Conservation (phyloP, 2,888 invertebrate species). For the Altica lythri region DNA sequence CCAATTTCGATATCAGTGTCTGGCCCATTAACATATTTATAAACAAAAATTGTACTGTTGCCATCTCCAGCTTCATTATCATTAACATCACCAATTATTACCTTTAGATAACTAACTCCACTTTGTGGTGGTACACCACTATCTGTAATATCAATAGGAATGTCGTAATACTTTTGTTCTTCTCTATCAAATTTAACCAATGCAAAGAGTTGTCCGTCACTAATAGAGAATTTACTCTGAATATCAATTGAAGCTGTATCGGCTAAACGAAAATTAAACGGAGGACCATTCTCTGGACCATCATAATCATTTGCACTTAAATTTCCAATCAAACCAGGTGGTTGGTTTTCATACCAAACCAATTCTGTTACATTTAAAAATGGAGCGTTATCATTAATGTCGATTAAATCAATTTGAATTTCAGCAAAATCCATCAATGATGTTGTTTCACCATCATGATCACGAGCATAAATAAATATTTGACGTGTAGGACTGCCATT, state of each 20-base stretch:
- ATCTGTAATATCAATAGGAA: conserved; percentile 90
- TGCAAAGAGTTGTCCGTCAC: conserved; percentile 69
- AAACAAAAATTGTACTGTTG: conserved; percentile 88
- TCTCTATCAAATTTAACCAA: conserved; percentile 84
- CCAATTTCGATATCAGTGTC: conserved; percentile 85
- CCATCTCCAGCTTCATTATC: conserved; percentile 91
- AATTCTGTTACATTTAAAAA: conserved; percentile 79
- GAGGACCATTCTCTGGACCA: conserved; percentile 81
- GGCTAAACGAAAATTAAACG: conserved; percentile 76
- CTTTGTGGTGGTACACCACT: conserved; percentile 74
- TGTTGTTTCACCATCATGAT: conserved; percentile 71
- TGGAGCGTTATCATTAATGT: conserved; percentile 95
- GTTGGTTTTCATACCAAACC: conserved; percentile 81
- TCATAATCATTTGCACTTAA: conserved; percentile 82
- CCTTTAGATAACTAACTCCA: conserved; percentile 81
- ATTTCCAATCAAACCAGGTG: conserved; percentile 64
- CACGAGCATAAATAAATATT: conserved; percentile 74
- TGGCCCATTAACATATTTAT: conserved; percentile 84
- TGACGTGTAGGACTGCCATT: conserved; percentile 82
- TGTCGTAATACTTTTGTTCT: conserved; percentile 80
- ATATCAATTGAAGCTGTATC: conserved; percentile 71
- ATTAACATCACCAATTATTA: conserved; percentile 93
- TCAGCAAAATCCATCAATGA: conserved; percentile 71
- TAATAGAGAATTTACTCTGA: conserved; percentile 71
- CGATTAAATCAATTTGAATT: conserved; percentile 68